Base-by-base conservation (phyloP, 2,113 vertebrate genomes). In the Elephantulus edwardii region DNA sequence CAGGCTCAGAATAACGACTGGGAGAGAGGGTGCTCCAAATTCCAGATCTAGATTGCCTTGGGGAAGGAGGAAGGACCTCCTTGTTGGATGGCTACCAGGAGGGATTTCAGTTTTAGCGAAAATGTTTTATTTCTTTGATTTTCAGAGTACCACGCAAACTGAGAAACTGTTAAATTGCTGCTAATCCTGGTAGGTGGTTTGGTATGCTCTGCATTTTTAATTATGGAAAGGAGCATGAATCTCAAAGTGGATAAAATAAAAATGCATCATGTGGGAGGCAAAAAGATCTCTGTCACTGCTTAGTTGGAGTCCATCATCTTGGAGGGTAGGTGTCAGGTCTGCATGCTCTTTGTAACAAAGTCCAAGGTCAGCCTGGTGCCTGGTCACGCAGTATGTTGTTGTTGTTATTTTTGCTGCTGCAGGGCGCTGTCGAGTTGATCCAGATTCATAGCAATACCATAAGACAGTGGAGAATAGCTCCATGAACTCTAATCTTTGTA, bases 181-280 rank as follows among this genome's bases (percentile, higher is more conserved):
- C 60, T 70, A n/a, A 92, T 78, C 89, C 78, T 60, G 58, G 56
- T 35, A 46, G 46, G 85, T 52, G 35, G 44, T 38, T 77, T 89
- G 30, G 66, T 19, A 52, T 19, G n/a, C 77, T 89, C 64, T 82
- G 56, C 13, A 80, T 89, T 85, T 91, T 87, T 88, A 92, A 95
- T 92, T 58, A 83, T 44, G 72, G 52, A 85, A 64, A 94, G 64
- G 82, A 89, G 8, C 64, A 78, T 70, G 26, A 77, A 71, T 83
- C 50, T 56, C 58, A 48, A 91, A 86, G 66, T 48, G 77, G 94
- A 74, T 66, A 46, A 58, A 68, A 89, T 80, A 60, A 83, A 86
- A 76, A 93, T 77, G 54, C 54, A 84, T 42, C 72, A 4, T 26
- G 38, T 83, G 44, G 54, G 58, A n/a, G n/a, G 64, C 48, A 71